Evolutionary conservation across 53 echinoderm and acorn worm genomes (phyloP).

Genomic region (Crossaster papposus): DNA sequence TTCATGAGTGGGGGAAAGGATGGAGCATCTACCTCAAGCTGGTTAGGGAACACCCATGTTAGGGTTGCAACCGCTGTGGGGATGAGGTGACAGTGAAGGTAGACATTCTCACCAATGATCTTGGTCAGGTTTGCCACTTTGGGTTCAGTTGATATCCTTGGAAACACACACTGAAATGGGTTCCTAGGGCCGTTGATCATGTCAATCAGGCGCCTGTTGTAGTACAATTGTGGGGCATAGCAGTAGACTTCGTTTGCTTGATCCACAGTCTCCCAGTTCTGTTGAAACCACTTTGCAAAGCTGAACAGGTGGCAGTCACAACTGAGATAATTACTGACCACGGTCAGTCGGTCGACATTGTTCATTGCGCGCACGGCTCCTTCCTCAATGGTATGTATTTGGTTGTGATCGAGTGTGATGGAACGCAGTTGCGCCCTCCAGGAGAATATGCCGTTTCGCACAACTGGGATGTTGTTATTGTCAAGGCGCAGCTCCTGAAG

Average conservation of each 20-base stretch:
- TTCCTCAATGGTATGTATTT: conserved; percentile 70
- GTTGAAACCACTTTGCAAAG: conserved; percentile 81
- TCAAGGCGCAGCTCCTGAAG: conserved; percentile 72
- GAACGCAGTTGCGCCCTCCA: conserved; percentile 63
- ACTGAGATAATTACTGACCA: conserved; percentile 71
- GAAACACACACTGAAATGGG: conserved; percentile 74
- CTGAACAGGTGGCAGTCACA: conserved; percentile 84
- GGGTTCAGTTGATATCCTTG: conserved; percentile 75
- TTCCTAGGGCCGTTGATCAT: conserved; percentile 57
- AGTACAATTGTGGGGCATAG: conserved; percentile 60
- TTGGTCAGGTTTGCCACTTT: conserved; percentile 62
- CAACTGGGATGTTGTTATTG: conserved; percentile 72
- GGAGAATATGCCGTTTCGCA: conserved; percentile 65
- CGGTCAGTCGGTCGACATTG: conserved; percentile 67
- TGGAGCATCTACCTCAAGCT: conserved; percentile 56
- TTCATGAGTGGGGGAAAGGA: conserved; percentile 56
- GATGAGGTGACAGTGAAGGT: conserved; percentile 71
- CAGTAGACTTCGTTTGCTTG: conserved; percentile 72
- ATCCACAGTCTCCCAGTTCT: conserved; percentile 69
- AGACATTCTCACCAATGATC: conserved; percentile 65
- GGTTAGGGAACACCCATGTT: conserved; percentile 74
- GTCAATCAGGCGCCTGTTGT: conserved; percentile 60
- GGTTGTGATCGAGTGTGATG: conserved; percentile 75
- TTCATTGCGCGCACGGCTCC: conserved; percentile 57
- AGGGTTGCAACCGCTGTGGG: conserved; percentile 64